Evolutionary conservation across 92 coral and sea anemone species (phyloP).

Genomic region (Galaxea fascicularis): DNA sequence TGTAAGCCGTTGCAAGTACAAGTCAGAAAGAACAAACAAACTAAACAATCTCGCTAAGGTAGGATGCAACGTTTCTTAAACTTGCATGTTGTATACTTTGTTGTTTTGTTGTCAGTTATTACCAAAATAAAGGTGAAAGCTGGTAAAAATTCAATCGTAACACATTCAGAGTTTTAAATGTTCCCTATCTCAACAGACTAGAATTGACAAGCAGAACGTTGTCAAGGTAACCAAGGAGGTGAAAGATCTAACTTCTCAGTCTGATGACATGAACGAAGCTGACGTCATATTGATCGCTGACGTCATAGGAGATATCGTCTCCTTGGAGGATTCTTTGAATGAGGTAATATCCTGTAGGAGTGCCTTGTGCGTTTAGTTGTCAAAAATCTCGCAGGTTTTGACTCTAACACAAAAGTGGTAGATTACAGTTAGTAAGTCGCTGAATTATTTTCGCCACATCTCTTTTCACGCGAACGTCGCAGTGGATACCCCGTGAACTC

Average conservation of each 20-base stretch:
- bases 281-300: constrained; percentile 79
- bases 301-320: constrained; percentile 57
- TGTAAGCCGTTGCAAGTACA: constrained; percentile 57
- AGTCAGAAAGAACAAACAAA: constrained; percentile 63
- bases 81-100: neutral
- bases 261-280: constrained; percentile 73
- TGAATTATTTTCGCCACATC: neutral
- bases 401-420: no score
- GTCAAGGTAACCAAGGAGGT: constrained; percentile 65
- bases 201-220: constrained; percentile 58
- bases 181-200: constrained; percentile 27
- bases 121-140: no score
- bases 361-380: no score
- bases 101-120: neutral
- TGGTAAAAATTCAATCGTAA: no score
- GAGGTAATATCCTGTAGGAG: constrained; percentile 56
- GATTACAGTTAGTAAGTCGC: neutral
- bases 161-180: no score
- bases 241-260: constrained; percentile 51
- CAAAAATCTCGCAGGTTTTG: neutral
- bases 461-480: neutral
- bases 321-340: constrained; percentile 55
- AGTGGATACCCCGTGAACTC: neutral
- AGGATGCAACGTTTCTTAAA: neutral
- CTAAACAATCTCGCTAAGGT: constrained; percentile 70